Conservation (phyloP, 2,888 invertebrate species). For the Diploptera punctata region DNA sequence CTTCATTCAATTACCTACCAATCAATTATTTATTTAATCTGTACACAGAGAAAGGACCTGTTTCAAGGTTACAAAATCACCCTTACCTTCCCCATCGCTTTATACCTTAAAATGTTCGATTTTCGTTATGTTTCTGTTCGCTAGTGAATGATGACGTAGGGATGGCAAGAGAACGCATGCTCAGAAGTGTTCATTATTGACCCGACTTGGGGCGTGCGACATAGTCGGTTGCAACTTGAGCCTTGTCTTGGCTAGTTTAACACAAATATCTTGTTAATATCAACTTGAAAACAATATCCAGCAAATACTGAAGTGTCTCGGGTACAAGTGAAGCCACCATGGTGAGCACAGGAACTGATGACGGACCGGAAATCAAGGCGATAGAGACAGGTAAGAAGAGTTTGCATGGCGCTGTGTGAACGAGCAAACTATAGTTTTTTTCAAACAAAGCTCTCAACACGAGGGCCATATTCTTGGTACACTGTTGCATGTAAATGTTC, state of each 20-base stretch:
- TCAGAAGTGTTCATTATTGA: slow-evolving; percentile 18
- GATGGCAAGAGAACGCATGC: not conserved
- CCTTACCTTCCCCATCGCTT: slow-evolving; percentile 6
- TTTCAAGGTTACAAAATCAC: not conserved
- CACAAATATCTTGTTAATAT: not conserved
- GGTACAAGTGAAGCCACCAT: slow-evolving; percentile 23
- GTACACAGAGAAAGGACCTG: too few relatives aligned
- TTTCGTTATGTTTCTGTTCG: slow-evolving; percentile 18
- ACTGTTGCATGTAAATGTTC: too few relatives aligned
- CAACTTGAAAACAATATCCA: not conserved
- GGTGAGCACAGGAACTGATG: slow-evolving; percentile 51
- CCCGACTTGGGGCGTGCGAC: slow-evolving; percentile 17
- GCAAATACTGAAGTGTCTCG: not conserved
- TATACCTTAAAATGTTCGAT: slow-evolving; percentile 19
- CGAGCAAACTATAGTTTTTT: too few relatives aligned
- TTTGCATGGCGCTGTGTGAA: too few relatives aligned
- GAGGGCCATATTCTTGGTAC: too few relatives aligned
- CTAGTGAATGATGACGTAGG: slow-evolving; percentile 20
- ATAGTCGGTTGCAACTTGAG: not conserved
- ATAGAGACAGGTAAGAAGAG: slow-evolving; percentile 61
- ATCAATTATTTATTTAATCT: not conserved
- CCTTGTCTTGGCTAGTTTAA: not conserved
- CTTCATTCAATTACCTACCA: not conserved
- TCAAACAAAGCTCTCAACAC: too few relatives aligned
- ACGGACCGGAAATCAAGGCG: slow-evolving; percentile 66